Evolutionary conservation across 2,888 invertebrate species (phyloP).

Genomic region (Stenchaetothrips biformis): DNA sequence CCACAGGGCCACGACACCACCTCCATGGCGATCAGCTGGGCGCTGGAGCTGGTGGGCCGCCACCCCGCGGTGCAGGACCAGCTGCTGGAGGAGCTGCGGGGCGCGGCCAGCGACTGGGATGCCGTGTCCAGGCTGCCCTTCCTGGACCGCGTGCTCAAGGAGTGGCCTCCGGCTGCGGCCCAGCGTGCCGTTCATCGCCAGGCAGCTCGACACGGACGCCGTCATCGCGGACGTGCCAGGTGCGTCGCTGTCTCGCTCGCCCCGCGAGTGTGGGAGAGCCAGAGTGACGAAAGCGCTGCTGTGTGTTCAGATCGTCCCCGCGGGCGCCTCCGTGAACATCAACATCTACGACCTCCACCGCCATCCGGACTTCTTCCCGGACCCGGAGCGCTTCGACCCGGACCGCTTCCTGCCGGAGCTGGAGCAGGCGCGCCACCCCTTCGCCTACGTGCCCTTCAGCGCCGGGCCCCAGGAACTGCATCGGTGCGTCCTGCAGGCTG

Average conservation of each 20-base stretch:
- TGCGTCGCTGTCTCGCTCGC: constrained; percentile 33
- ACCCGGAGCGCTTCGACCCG: constrained; percentile 8
- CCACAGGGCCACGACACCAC: constrained; percentile 53
- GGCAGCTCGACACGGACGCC: constrained; percentile 54
- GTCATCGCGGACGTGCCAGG: constrained; percentile 2
- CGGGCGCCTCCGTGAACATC: neutral
- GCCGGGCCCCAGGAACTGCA: constrained; percentile 65
- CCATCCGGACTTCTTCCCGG: neutral
- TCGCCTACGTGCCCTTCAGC: constrained; percentile 62
- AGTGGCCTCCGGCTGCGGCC: constrained; percentile 61
- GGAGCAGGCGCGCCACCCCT: constrained; percentile 54
- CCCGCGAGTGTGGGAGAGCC: no score
- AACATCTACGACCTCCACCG: constrained; percentile 22
- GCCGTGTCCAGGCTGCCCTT: constrained; percentile 55
- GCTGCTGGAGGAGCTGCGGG: constrained; percentile 50
- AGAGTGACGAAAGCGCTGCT: no score
- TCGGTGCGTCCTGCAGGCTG: constrained; percentile 50
- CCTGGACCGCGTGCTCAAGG: constrained; percentile 65
- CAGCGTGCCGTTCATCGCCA: constrained; percentile 61
- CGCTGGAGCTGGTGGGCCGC: constrained; percentile 46
- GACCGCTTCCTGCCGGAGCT: constrained; percentile 39
- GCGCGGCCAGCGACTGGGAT: constrained; percentile 48
- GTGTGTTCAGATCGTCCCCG: neutral
- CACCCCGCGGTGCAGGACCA: constrained; percentile 47
- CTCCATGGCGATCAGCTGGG: constrained; percentile 49